A percentile compares a stretch with the other conserved stretches of the same genome.
phyloP scores from a whole-genome alignment of 2,888 invertebrate species.

The Priocnemis perturbator region DNA sequence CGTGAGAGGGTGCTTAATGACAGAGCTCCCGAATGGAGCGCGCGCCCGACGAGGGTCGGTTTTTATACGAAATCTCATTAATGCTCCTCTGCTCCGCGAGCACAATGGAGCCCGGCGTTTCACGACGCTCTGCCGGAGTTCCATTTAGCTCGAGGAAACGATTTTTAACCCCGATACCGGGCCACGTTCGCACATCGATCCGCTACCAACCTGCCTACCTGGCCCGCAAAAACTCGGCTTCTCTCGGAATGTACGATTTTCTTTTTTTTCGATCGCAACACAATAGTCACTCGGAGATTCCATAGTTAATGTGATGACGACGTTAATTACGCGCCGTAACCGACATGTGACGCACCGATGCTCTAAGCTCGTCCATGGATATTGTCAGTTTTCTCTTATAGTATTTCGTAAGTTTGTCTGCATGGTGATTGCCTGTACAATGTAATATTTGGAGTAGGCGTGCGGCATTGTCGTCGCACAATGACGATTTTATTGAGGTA shows the following conservation, averaged over 20 bases:
- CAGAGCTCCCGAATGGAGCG: constrained; percentile 28
- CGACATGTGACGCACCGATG: no score
- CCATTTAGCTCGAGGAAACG: constrained; percentile 18
- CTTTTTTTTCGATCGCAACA: not conserved
- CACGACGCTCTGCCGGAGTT: constrained; percentile 2
- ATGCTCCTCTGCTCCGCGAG: constrained; percentile 28
- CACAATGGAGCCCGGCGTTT: constrained; percentile 24
- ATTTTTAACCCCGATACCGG: constrained; percentile 40
- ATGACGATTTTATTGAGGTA: no score
- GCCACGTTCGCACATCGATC: no score
- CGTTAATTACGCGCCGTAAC: no score
- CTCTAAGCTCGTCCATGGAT: no score
- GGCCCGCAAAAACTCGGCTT: not conserved
- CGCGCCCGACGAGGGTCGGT: constrained; percentile 26
- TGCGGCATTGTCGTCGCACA: no score
- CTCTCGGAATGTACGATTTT: not conserved
- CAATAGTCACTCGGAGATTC: no score
- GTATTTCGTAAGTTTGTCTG: no score
- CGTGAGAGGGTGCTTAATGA: constrained; percentile 28
- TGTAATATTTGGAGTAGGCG: no score
- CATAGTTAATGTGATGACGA: no score
- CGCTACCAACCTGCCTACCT: not conserved
- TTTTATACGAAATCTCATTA: constrained; percentile 62
- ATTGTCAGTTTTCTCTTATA: no score
- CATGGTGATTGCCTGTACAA: no score